Percentiles rank a stretch among this genome's conserved stretches.
Conservation (phyloP, 2,113 vertebrate species). For the Puma concolor region DNA sequence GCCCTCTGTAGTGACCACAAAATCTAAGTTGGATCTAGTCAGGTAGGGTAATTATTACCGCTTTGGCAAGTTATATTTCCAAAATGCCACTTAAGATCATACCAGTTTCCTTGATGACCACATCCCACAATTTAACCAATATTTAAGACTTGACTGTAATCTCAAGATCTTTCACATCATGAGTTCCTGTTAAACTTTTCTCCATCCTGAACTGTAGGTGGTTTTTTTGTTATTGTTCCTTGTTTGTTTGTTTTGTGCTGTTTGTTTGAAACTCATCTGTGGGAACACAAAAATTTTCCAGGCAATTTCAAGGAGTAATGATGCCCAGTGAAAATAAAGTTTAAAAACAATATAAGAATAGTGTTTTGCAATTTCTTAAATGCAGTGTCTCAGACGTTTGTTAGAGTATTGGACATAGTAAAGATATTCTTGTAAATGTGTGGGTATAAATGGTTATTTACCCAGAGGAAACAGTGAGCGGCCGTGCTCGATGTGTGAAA, state of each 20-base stretch:
- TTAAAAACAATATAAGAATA: neutral
- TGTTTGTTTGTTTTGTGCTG: neutral
- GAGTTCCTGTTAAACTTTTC: neutral
- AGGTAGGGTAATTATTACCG: neutral
- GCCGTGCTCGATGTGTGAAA: neutral
- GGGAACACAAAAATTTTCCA: neutral
- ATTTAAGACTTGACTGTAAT: neutral
- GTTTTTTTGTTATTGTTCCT: neutral
- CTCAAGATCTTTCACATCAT: neutral
- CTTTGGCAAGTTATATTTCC: neutral
- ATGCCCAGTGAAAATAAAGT: neutral
- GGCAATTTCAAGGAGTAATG: neutral
- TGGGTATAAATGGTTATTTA: neutral
- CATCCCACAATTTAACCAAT: neutral
- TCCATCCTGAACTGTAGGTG: neutral
- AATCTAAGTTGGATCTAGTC: neutral
- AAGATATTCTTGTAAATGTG: neutral
- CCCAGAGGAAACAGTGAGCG: neutral
- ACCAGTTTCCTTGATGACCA: neutral
- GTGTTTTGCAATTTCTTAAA: neutral
- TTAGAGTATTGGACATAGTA: neutral
- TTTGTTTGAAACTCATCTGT: neutral
- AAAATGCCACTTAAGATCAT: neutral
- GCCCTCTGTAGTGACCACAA: neutral
- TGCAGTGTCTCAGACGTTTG: neutral